Conservation (phyloP, 2,888 invertebrate genomes). For the Epirrhoe alternata region DNA sequence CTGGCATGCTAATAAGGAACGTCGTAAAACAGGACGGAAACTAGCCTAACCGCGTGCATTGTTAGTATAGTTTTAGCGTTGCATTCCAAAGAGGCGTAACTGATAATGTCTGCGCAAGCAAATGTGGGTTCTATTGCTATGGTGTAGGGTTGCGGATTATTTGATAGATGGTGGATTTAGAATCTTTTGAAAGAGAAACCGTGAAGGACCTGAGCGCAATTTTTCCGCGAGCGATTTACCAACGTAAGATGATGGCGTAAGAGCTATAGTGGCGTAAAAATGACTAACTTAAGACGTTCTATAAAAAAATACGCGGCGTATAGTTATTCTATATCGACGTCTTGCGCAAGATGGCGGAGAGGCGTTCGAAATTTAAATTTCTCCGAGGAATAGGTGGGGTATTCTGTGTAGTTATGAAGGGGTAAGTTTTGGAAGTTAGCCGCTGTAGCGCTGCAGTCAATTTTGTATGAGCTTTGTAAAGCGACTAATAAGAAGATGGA, state of each 20-base stretch:
- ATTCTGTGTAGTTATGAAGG: constrained; percentile 56
- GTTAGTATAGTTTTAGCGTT: constrained; percentile 74
- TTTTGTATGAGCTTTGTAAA: constrained; percentile 53
- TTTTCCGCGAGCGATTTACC: constrained; percentile 83
- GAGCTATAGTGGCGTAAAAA: constrained; percentile 83
- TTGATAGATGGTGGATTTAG: constrained; percentile 28
- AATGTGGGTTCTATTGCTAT: constrained; percentile 17
- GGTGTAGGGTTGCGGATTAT: constrained; percentile 29
- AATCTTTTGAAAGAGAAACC: constrained; percentile 41
- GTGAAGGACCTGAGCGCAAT: constrained; percentile 71
- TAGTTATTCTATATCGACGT: constrained; percentile 83
- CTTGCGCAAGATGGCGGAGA: constrained; percentile 83
- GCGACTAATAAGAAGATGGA: constrained; percentile 52
- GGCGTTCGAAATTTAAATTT: constrained; percentile 83
- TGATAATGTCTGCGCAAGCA: background rate
- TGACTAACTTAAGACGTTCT: constrained; percentile 82
- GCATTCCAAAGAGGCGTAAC: constrained; percentile 47
- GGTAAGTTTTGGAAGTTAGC: constrained; percentile 48
- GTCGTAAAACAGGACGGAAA: constrained; percentile 63
- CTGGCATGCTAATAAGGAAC: constrained; percentile 47
- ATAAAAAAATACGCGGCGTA: constrained; percentile 75
- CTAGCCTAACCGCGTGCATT: constrained; percentile 68
- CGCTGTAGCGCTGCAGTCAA: constrained; percentile 59
- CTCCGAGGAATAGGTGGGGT: constrained; percentile 81
- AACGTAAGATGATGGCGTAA: constrained; percentile 78